These are phyloP conservation scores for Gadopsis bispinosus DNA, from an alignment of 2,797 vertebrate species.

Conservation along the genomic window DNA sequence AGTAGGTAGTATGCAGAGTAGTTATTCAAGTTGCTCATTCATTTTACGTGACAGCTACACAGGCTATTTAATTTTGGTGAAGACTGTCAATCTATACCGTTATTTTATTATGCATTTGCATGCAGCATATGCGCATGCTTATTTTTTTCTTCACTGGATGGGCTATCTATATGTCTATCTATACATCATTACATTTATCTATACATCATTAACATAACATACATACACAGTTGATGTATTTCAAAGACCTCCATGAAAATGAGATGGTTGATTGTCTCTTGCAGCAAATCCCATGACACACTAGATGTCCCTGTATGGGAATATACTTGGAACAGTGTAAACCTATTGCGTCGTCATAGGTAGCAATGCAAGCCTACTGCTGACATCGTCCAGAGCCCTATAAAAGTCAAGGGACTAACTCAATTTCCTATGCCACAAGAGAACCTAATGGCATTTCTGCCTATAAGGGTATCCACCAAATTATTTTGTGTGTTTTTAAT, in stretches of 20 bases:
- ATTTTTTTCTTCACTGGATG: neutral
- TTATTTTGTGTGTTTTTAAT: neutral
- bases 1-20: too few relatives aligned
- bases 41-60: too few relatives aligned
- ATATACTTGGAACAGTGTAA: neutral
- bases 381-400: neutral
- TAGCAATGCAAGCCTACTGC: too few relatives aligned
- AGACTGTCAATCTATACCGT: too few relatives aligned
- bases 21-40: too few relatives aligned
- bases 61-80: too few relatives aligned
- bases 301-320: neutral
- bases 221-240: neutral
- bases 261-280: neutral
- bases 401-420: neutral
- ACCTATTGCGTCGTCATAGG: neutral
- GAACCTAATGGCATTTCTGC: neutral
- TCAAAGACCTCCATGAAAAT: neutral
- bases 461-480: neutral
- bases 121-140: too few relatives aligned
- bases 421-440: neutral
- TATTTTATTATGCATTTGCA: too few relatives aligned
- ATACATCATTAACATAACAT: too few relatives aligned
- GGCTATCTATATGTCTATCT: too few relatives aligned
- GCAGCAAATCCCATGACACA: neutral
- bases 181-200: too few relatives aligned